These are phyloP conservation scores for Aythya fuligula DNA, from an alignment of 2,797 vertebrate genomes.

Conservation along the genomic window DNA sequence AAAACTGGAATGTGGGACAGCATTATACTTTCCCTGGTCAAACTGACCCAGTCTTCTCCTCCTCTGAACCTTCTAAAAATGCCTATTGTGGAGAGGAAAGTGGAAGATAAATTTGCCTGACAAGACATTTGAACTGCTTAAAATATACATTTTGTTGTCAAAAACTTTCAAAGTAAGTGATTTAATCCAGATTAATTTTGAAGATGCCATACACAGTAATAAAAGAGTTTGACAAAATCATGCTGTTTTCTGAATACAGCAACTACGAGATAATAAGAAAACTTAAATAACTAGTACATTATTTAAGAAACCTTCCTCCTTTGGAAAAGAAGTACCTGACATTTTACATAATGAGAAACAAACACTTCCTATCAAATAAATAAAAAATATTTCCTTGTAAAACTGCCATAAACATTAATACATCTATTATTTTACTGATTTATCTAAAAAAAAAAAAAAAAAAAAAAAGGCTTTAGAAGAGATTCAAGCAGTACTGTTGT, in stretches of 20 bases:
- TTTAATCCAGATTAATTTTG: constrained; percentile 38
- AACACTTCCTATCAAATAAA: neutral
- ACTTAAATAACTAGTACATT: neutral
- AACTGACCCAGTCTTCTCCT: constrained; percentile 48
- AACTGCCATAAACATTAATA: neutral
- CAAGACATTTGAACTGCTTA: constrained; percentile 28
- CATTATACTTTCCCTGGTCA: constrained; percentile 48
- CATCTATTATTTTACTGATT: neutral
- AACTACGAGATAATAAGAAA: neutral
- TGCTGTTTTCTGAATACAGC: neutral
- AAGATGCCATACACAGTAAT: constrained; percentile 28
- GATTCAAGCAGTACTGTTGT: neutral
- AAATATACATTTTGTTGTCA: constrained; percentile 32
- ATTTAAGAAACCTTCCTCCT: constrained; percentile 2
- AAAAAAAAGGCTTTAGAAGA: neutral
- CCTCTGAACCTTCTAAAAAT: constrained; percentile 18
- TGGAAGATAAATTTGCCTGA: constrained; percentile 13
- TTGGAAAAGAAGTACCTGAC: neutral
- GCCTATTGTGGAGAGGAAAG: constrained; percentile 38
- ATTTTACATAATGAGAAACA: neutral
- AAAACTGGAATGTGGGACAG: constrained; percentile 25
- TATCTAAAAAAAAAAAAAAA: neutral
- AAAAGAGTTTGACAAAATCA: constrained; percentile 44
- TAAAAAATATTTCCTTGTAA: constrained; percentile 8
- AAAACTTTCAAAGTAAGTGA: constrained; percentile 5